Base-by-base conservation (phyloP, 2,797 vertebrate species). In the Manis pentadactyla region DNA sequence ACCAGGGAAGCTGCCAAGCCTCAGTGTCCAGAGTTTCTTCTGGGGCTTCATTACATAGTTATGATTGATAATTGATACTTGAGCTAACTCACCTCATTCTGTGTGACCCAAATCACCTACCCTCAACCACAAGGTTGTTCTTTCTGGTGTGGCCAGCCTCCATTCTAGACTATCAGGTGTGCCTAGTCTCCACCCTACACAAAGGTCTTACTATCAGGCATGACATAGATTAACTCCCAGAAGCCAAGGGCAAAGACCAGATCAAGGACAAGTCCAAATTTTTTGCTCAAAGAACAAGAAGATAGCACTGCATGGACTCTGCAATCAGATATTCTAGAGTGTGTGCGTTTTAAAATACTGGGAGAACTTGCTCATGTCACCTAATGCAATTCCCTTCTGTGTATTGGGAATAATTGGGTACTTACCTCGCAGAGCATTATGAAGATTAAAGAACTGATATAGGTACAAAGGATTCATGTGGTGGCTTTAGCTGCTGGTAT, bases 381-480 rank as follows among this genome's bases (percentile, higher is more conserved):
- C 9, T 42, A 21, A 37, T 77, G 2, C 1, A 18, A 55, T 92
- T 7, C 55, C 29, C 21, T 68, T 68, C 13, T 79, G 2, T 57
- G 11, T 27, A 0, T 12, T 49, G 79, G 23, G 17, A 29, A 61
- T 51, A 53, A 77, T 68, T 25, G 21, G 0, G 27, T 42, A 19
- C 46, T 82, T 57, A 51, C 11, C n/a, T 73, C 2, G 9, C 4
- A 71, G 18, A 37, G 4, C 10, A 14, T 15, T 3, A 7, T 25
- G 6, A 9, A 29, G 14, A n/a, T 61, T 74, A 86, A 66, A 77
- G 23, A 61, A 13, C 15, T n/a, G 2, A 53, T 53, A 7, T 17
- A 25, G 29, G 1, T 6, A 42, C 0, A 1, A 21, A 69, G 6
- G 53, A 13, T 66, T 79, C 9, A 7, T 4, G 2, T 15, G 1